phyloP scores from a whole-genome alignment of 2,888 invertebrate genomes.

The Melanchra persicariae region DNA sequence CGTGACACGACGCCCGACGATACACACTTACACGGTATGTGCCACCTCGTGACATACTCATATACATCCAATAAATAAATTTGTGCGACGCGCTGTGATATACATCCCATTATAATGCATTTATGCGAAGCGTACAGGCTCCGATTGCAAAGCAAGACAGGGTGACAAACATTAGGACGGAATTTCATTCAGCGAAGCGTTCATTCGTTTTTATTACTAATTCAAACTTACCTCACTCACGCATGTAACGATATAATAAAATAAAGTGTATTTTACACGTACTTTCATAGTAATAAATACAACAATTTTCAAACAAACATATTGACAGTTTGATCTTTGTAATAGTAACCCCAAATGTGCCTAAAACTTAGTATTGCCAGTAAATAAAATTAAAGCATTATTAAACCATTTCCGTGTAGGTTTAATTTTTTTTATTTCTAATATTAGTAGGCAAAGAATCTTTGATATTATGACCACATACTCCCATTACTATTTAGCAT shows the following conservation, averaged over 20 bases:
- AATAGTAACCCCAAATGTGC: conserved; percentile 59
- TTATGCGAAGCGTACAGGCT: conserved; percentile 60
- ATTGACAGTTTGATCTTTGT: conserved; percentile 55
- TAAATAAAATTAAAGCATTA: conserved; percentile 77
- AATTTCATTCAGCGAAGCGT: conserved; percentile 73
- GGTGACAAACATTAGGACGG: conserved; percentile 76
- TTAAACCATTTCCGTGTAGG: conserved; percentile 71
- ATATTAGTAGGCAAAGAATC: conserved; percentile 83
- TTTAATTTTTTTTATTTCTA: conserved; percentile 62
- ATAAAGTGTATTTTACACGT: conserved; percentile 69
- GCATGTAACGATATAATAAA: conserved; percentile 45
- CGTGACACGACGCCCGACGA: conserved; percentile 5
- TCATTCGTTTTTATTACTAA: conserved; percentile 60
- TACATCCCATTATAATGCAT: conserved; percentile 45
- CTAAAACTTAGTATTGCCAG: conserved; percentile 63
- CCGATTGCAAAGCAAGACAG: conserved; percentile 80
- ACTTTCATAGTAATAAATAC: conserved; percentile 48
- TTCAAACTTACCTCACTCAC: conserved; percentile 73
- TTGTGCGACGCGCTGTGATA: conserved; percentile 42
- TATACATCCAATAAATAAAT: conserved; percentile 16
- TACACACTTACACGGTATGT: conserved; percentile 14
- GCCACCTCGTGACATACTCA: conserved; percentile 13
- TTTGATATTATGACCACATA: conserved; percentile 90
- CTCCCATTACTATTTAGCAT: conserved; percentile 88
- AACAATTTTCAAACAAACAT: conserved; percentile 51